Evolutionary conservation across 2,888 invertebrate species (phyloP).

Genomic region (Drosophila maculinotata): DNA sequence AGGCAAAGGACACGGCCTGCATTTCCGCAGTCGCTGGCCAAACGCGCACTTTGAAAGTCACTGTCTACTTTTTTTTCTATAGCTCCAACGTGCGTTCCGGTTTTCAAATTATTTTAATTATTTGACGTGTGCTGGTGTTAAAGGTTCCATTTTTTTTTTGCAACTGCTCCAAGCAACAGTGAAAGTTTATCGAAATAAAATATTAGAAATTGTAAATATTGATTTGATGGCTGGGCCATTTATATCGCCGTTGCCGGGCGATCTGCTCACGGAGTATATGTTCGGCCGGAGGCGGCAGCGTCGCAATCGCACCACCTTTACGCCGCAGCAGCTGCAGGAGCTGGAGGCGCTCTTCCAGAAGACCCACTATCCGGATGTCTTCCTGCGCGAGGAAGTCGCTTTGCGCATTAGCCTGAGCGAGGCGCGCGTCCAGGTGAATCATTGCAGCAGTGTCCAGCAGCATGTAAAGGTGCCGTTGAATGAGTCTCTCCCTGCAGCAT

Average conservation of each 20-base stretch:
- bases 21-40: conserved; percentile 73
- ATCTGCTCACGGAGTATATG: conserved; percentile 96
- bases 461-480: neutral
- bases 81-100: conserved; percentile 12
- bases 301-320: conserved; percentile 96
- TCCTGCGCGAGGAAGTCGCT: conserved; percentile 94
- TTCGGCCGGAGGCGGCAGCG: conserved; percentile 95
- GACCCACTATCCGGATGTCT: conserved; percentile 97
- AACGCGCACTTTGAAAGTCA: conserved; percentile 65
- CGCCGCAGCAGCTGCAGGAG: conserved; percentile 96
- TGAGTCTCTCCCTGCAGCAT: neutral
- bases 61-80: conserved; percentile 12
- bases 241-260: conserved; percentile 93
- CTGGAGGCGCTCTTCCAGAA: conserved; percentile 96
- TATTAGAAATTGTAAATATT: conserved; percentile 2
- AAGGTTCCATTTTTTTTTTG: conserved; percentile 1
- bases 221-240: conserved; percentile 92
- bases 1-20: conserved; percentile 66
- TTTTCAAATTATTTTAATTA: neutral
- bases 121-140: conserved; percentile 4
- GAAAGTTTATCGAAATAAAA: neutral
- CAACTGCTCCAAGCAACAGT: conserved; percentile 8
- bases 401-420: conserved; percentile 95
- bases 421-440: conserved; percentile 92
- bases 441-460: neutral